Evolutionary conservation across 2,888 invertebrate species (phyloP).

Genomic region (Cybosia mesomella): DNA sequence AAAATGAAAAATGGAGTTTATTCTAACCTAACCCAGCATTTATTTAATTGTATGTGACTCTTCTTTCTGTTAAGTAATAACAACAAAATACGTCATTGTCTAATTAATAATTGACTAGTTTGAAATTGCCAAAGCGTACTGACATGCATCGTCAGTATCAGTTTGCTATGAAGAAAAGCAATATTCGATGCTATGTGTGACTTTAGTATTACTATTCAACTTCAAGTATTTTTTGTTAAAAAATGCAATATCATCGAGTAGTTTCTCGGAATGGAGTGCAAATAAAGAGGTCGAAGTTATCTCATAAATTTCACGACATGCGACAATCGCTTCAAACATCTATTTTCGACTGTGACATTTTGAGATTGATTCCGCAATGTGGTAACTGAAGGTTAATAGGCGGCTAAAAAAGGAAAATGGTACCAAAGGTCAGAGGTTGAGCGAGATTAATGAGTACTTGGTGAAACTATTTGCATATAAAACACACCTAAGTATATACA

Average conservation of each 20-base stretch:
- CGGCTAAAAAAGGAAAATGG: not conserved
- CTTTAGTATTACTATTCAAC: not conserved
- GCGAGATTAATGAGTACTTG: not conserved
- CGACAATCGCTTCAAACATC: not conserved
- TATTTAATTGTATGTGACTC: not conserved
- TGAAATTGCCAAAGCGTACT: not conserved
- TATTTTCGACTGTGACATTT: not conserved
- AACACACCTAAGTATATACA: not conserved
- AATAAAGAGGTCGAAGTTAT: not conserved
- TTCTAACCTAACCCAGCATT: not conserved
- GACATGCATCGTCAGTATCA: not conserved
- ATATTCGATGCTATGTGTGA: not conserved
- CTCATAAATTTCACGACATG: not conserved
- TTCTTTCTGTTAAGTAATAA: not conserved
- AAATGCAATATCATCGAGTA: not conserved
- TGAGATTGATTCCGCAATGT: not conserved
- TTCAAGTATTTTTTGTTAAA: not conserved
- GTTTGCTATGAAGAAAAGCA: not conserved
- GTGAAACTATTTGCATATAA: slow-evolving; percentile 4
- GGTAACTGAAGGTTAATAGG: not conserved
- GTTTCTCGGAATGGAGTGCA: not conserved
- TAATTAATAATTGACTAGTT: not conserved
- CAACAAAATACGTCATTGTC: not conserved
- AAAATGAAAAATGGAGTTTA: not conserved
- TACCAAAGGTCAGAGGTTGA: not conserved